Evolutionary conservation across 2,888 invertebrate genomes (phyloP), one percentile per base, ranked within the genome.

Genomic region (Reticulitermes lucifugus): DNA sequence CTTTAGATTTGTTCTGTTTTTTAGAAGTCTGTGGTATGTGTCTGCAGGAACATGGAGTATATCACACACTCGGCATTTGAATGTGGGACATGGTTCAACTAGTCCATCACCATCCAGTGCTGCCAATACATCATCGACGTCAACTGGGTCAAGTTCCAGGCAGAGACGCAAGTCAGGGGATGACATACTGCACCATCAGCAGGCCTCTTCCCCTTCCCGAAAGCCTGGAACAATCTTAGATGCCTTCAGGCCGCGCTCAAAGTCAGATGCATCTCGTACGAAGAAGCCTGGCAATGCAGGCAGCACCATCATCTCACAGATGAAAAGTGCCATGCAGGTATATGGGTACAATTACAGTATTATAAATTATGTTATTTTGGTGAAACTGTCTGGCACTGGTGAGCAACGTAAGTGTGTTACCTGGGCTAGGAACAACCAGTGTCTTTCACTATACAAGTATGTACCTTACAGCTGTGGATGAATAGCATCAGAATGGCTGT

Each of bases 281-380:
- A 91, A 91, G 88, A 91, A 91, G 87, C 90, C 91, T 81, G 22
- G 71, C 43, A 70, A 70, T 70, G 59, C 81, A 12, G 83, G 85
- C n/a, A 88, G 88, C 83, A 91, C 95, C 86, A 94, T 98, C 89
- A 97, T 98, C 93, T 94, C 96, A 87, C 96, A 96, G 89, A 95
- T 98, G 94, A 96, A 95, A 90, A 95, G 94, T 89, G 96, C 96
- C 73, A 94, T 97, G 89, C 95, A 96, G 93, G 96, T 96, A 90
- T 90, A 35, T 35, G 35, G 35, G 35, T 35, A 88, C 46, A 46
- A 55, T 55, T 55, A 18, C 18, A 35, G 35, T 18, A 18, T 55
- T 55, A 55, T 55, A 14, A 55, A 14, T 55, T 0, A 5, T 55
- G 55, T 55, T 55, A 2, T 18, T 55, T 55, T 46, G 46, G 46